Evolutionary conservation across 2,888 invertebrate genomes (phyloP), one percentile per base, ranked within the genome.

Genomic region (Platerodrilus igneus): DNA sequence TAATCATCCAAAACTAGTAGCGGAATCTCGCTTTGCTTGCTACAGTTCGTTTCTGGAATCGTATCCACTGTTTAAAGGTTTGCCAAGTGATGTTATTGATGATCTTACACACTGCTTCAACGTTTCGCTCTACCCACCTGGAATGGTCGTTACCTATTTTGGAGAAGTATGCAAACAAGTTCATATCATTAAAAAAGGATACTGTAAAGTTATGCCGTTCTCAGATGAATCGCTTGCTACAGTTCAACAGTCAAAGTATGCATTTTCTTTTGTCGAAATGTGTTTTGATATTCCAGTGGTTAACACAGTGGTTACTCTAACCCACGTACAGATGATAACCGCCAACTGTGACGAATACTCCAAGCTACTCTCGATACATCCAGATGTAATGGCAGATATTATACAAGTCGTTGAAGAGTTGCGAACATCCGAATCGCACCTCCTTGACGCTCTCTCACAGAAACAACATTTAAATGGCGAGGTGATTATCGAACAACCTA

Each of bases 371-470:
- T 55, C 63, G 13, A 26, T 22, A 11, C 28, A 38, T 29, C 54
- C 72, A 30, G 71, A 73, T 57, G 47, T 54, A 2, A 57, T 71
- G 37, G 67, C 69, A 44, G 69, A 70, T 37, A 34, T 71, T 3
- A 71, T 72, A 41, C 48, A 27, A 7, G 37, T 33, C 5, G 25
- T 41, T 3, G 8, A 22, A 7, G 20, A n/a, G n/a, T 7, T 19
- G n/a, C n/a, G n/a, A n/a, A n/a, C n/a, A n/a, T n/a, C n/a, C n/a
- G n/a, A n/a, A n/a, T n/a, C n/a, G n/a, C n/a, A n/a, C n/a, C n/a
- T n/a, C n/a, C n/a, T n/a, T n/a, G n/a, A n/a, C n/a, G n/a, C n/a
- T n/a, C n/a, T n/a, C n/a, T n/a, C n/a, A n/a, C n/a, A n/a, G n/a
- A 1, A 18, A 27, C 4, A 4, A 28, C 2, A 45, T 2, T 30